Evolutionary conservation across 2,113 vertebrate genomes (phyloP), one percentile per base, ranked within the genome.

Genomic region (Setophaga coronata): DNA sequence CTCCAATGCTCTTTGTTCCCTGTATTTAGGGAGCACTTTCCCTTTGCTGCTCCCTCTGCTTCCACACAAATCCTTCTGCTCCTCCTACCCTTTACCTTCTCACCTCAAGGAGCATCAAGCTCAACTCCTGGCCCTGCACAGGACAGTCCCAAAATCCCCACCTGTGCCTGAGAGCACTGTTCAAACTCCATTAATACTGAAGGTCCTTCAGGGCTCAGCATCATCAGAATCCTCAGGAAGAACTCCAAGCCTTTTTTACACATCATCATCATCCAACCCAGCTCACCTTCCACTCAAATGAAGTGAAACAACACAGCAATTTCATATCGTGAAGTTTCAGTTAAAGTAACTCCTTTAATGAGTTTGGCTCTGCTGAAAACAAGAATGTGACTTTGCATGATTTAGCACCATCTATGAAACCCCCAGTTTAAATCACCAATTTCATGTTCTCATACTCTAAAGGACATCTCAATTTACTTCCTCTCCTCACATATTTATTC

Each of bases 311-410:
- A 19, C 50, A 72, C 12, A 28, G 15, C 25, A 71, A n/a, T 42
- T 64, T 53, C 7, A 6, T 16, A 60, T 23, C 29, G 38, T 10
- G 12, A 71, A 67, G 19, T 57, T 81, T 65, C 45, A 62, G 69
- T 36, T 45, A 74, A 87, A 51, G 33, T 56, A 77, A 70, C 65
- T 89, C 23, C 74, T 54, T 78, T 56, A 80, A 84, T n/a, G 29
- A 78, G 33, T 43, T 64, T 1, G 10, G 53, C 54, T 87, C 34
- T 0, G 3, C 70, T 65, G 29, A 60, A 92, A 71, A 31, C 17
- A 62, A 50, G 47, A 84, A n/a, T 21, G 50, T 73, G 72, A 76
- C 91, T 92, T 79, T 80, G 57, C 66, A 67, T 50, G 34, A 89
- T 78, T 84, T 53, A 53, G 42, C 65, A 73, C 9, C n/a, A 7